Conservation (phyloP, 2,797 vertebrate species). For the Cirrhinus molitorella region DNA sequence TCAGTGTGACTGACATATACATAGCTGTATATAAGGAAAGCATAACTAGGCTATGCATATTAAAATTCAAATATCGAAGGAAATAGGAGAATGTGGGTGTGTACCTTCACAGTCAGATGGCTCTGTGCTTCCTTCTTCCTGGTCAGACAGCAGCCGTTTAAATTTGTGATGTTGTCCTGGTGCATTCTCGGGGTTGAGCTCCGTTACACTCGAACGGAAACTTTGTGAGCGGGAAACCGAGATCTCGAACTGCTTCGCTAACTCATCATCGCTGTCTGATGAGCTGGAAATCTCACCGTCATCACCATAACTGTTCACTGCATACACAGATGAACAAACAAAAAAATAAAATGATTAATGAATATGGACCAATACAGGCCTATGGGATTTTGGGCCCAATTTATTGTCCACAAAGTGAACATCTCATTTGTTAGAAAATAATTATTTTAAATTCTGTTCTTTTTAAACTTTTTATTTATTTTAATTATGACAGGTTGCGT, state of each 20-base stretch:
- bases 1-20: not conserved
- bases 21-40: not conserved
- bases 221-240: conserved; percentile 84
- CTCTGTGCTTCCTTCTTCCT: conserved; percentile 78
- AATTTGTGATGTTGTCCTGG: conserved; percentile 73
- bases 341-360: not conserved
- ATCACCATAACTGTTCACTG: conserved; percentile 80
- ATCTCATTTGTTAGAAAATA: too few relatives aligned
- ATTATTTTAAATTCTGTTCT: too few relatives aligned
- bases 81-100: not conserved
- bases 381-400: too few relatives aligned
- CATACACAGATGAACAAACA: conserved; percentile 48
- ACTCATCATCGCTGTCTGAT: conserved; percentile 82
- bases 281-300: conserved; percentile 75
- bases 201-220: conserved; percentile 68
- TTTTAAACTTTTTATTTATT: too few relatives aligned
- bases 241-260: conserved; percentile 86
- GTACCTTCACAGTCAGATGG: conserved; percentile 83
- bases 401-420: too few relatives aligned
- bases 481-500: too few relatives aligned
- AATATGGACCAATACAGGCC: not conserved
- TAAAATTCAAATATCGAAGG: not conserved
- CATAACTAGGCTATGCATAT: not conserved
- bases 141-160: conserved; percentile 74
- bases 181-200: conserved; percentile 34